A percentile compares a stretch with the other conserved stretches of the same genome.
Evolutionary conservation across 1,140 invertebrate species (phyloP).

Genomic region (Drosophila pallidifrons): DNA sequence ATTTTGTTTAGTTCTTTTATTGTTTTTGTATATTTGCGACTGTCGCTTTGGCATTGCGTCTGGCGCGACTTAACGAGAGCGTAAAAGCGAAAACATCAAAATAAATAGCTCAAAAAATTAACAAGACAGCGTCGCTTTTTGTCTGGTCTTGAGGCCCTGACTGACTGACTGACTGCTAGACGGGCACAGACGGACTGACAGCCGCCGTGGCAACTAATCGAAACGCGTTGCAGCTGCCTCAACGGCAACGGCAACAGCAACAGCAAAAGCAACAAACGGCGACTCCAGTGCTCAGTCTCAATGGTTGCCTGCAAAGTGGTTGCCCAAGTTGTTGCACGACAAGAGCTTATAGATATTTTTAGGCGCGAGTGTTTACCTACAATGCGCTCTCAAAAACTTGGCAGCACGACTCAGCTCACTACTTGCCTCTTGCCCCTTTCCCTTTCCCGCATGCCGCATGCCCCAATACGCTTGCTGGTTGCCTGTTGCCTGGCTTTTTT

Average conservation of each 20-base stretch:
- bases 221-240: slow-evolving; percentile 80
- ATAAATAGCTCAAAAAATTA: slow-evolving; percentile 83
- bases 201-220: slow-evolving; percentile 74
- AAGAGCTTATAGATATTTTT: slow-evolving; percentile 74
- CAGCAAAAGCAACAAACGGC: neutral
- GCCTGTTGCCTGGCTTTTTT: slow-evolving; percentile 29
- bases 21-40: slow-evolving; percentile 16
- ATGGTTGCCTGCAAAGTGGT: slow-evolving; percentile 63
- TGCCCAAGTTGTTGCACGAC: slow-evolving; percentile 76
- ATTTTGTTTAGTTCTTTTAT: slow-evolving; percentile 32
- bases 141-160: slow-evolving; percentile 51
- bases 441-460: slow-evolving; percentile 1
- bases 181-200: slow-evolving; percentile 53
- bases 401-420: slow-evolving; percentile 40
- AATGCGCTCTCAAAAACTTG: slow-evolving; percentile 67
- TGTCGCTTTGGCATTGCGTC: slow-evolving; percentile 68
- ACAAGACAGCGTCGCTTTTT: slow-evolving; percentile 71
- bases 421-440: slow-evolving; percentile 22
- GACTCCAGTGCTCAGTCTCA: slow-evolving; percentile 39
- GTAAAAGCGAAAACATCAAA: slow-evolving; percentile 83
- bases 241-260: slow-evolving; percentile 6
- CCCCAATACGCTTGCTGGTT: no score
- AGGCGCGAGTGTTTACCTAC: slow-evolving; percentile 77
- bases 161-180: slow-evolving; percentile 35
- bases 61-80: slow-evolving; percentile 77